phyloP scores from a whole-genome alignment of 1,140 invertebrate genomes.

The Drosophila subobscura region DNA sequence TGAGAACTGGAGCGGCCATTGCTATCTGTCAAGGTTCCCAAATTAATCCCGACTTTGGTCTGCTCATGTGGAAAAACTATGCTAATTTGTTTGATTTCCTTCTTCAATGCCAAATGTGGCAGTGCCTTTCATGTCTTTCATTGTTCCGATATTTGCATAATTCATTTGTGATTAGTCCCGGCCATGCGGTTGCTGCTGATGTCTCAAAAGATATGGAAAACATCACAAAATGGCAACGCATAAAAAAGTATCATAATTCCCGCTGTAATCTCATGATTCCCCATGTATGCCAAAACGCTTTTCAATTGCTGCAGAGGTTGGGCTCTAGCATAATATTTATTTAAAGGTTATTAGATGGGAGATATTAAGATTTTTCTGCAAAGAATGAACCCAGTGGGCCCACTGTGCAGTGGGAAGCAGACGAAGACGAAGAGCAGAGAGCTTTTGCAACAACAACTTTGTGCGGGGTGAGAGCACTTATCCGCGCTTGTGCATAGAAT shows the following conservation, averaged over 20 bases:
- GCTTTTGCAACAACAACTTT: too few relatives aligned
- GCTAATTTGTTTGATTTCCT: slow-evolving; percentile 60
- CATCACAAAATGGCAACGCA: slow-evolving; percentile 36
- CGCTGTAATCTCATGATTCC: slow-evolving; percentile 39
- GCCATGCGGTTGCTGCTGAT: slow-evolving; percentile 24
- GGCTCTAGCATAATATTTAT: slow-evolving; percentile 11
- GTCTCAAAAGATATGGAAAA: slow-evolving; percentile 21
- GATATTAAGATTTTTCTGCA: too few relatives aligned
- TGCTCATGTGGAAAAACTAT: slow-evolving; percentile 76
- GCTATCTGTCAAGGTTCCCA: slow-evolving; percentile 36
- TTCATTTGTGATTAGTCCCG: slow-evolving; percentile 56
- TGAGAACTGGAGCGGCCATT: slow-evolving; percentile 47
- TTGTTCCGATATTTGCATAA: slow-evolving; percentile 73
- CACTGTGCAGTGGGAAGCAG: too few relatives aligned
- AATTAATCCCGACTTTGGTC: slow-evolving; percentile 77
- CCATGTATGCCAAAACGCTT: slow-evolving; percentile 45
- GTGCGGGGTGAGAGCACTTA: too few relatives aligned
- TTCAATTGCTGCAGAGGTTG: slow-evolving; percentile 4
- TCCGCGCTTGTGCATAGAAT: too few relatives aligned
- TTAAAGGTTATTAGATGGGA: too few relatives aligned
- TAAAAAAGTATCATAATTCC: slow-evolving; percentile 36
- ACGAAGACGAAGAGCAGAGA: too few relatives aligned
- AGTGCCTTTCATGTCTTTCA: background rate
- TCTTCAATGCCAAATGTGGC: slow-evolving; percentile 24
- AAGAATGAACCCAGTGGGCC: too few relatives aligned